Evolutionary conservation across 2,888 invertebrate genomes (phyloP).

Genomic region (Drosophila multiciliata): DNA sequence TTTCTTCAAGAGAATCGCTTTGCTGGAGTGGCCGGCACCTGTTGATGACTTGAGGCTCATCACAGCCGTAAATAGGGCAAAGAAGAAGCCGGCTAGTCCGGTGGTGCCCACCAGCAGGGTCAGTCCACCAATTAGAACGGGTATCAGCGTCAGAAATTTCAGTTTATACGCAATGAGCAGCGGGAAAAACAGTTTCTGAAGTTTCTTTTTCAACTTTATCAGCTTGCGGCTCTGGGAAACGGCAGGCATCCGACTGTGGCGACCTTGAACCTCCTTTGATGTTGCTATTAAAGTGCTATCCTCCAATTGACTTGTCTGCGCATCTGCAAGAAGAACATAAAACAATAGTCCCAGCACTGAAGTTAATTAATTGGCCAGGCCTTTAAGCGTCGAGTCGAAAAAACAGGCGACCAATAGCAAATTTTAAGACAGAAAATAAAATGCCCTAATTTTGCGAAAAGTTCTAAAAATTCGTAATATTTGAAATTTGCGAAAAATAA

Average conservation of each 20-base stretch:
- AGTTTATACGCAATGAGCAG: constrained; percentile 92
- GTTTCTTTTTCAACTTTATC: constrained; percentile 87
- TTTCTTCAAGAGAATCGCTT: constrained; percentile 75
- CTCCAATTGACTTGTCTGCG: constrained; percentile 41
- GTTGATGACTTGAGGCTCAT: constrained; percentile 88
- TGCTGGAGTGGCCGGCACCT: constrained; percentile 62
- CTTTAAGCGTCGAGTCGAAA: constrained; percentile 40
- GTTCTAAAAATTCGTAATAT: background rate
- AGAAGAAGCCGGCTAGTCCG: constrained; percentile 94
- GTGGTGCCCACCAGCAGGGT: constrained; percentile 91
- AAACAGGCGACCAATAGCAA: constrained; percentile 14
- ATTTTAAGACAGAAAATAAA: background rate
- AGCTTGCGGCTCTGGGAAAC: constrained; percentile 75
- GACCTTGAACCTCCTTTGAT: constrained; percentile 74
- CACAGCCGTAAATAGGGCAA: constrained; percentile 93
- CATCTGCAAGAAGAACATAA: constrained; percentile 26
- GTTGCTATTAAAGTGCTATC: constrained; percentile 28
- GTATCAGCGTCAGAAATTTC: constrained; percentile 92
- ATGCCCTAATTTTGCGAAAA: background rate
- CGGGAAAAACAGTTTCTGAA: constrained; percentile 90
- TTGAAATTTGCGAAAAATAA: background rate
- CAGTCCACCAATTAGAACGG: constrained; percentile 90
- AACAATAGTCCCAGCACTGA: constrained; percentile 22
- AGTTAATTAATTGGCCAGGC: constrained; percentile 66
- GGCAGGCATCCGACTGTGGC: constrained; percentile 37